phyloP scores from a whole-genome alignment of 2,113 vertebrate species.

The Rhinolophus ferrumequinum region DNA sequence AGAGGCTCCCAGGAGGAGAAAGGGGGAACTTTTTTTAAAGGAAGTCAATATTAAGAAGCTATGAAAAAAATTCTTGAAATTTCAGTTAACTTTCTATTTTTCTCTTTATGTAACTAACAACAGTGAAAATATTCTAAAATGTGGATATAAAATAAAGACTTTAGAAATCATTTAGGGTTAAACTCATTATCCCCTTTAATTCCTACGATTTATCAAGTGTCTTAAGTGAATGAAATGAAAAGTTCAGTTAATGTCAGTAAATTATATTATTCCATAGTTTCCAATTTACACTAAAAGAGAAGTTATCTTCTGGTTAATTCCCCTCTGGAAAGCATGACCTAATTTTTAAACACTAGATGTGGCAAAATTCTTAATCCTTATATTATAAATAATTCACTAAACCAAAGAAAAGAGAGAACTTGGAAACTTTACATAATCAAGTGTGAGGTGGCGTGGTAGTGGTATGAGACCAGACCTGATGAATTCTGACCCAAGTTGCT shows the following conservation, averaged over 20 bases:
- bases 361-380: slow-evolving; percentile 40
- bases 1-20: neutral
- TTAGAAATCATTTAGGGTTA: slow-evolving; percentile 55
- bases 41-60: neutral
- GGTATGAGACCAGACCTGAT: neutral
- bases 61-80: neutral
- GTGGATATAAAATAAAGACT: neutral
- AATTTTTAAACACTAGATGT: slow-evolving; percentile 65
- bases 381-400: slow-evolving; percentile 67
- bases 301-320: slow-evolving; percentile 76
- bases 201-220: slow-evolving; percentile 60
- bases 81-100: neutral
- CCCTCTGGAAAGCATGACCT: slow-evolving; percentile 67
- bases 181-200: slow-evolving; percentile 57
- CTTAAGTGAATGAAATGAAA: slow-evolving; percentile 64
- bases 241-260: slow-evolving; percentile 68
- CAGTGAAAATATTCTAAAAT: slow-evolving; percentile 3
- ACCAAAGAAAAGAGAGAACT: slow-evolving; percentile 47
- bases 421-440: neutral
- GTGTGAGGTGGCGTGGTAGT: neutral
- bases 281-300: slow-evolving; percentile 65
- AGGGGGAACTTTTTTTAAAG: neutral
- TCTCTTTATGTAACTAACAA: neutral
- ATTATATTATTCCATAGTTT: slow-evolving; percentile 66
- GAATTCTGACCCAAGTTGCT: slow-evolving; percentile 76